Base-by-base conservation (phyloP, 1,140 invertebrate genomes). In the Musca vetustissima region DNA sequence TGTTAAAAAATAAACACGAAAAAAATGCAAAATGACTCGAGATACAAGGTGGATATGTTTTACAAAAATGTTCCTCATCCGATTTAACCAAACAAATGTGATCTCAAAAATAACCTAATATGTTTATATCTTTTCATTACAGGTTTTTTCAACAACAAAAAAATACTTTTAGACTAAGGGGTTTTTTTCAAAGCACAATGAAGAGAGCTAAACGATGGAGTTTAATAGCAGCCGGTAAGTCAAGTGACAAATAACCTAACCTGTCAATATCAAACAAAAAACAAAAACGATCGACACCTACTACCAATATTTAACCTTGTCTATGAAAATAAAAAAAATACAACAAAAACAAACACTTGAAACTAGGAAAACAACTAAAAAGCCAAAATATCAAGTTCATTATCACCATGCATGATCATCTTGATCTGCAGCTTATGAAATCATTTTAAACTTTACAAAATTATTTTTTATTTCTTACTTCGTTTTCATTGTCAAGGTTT, bases 201-300 rank as follows among this genome's bases (percentile, higher is more conserved):
- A 78, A 72, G 69, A 76, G 70, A 72, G 76, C 71, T 71, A 80
- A 76, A 71, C 72, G 74, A 74, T 80, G 78, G 78, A 75, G 75
- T 69, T 69, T 76, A 49, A 70, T 76, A 69, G 70, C 75, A 73
- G 75, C 75, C 72, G 74, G 78, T 80, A 66, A 77, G 75, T 73
- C 53, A 59, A 13, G 64, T 67, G 6, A 49, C 13, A 65, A 36
- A 36, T n/a, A 61, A 13, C n/a, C 28, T 49, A 52, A 52, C 4
- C 17, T 22, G 17, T 52, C 49, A 52, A 21, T 11, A 52, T n/a
- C 48, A 49, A 4, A 6, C 1, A 15, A 49, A 49, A 49, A 52
- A 4, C 8, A 4, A 21, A 52, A 52, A 17, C n/a, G 13, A 43
- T 11, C 36, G 36, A 43, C 36, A 43, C 36, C 36, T 43, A 43